Evolutionary conservation across 2,113 vertebrate species (phyloP), one percentile per base, ranked within the genome.

Genomic region (Panthera leo): DNA sequence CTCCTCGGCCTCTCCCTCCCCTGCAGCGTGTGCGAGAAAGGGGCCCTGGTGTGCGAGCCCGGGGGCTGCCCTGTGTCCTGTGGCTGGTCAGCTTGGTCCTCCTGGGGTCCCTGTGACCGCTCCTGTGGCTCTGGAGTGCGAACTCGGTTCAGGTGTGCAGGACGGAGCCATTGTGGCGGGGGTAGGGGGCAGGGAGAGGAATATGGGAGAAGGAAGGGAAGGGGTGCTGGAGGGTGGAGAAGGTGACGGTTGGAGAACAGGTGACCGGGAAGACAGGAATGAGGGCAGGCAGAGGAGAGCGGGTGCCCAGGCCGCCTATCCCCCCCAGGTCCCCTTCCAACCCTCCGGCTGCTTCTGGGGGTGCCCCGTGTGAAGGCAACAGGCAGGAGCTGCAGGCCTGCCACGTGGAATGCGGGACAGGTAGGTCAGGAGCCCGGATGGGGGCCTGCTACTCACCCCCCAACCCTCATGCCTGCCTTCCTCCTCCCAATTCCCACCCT

Each of bases 1-100:
- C 45, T 53, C 42, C 29, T 63, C 1, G 0, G 9, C 10, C 16
- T 45, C 53, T n/a, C 10, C 2, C 65, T 25, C 7, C 11, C 21
- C 25, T 42, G 1, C 93, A 99, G 99, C n/a, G 5, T 98, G 34
- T 99, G 99, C 95, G 98, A 91, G 93, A 98, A 99, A 0, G 99
- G 99, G 10, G 48, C 5, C 4, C 98, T 99, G 75, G 97, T 83
- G 9, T 99, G 99, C n/a, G 97, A 99, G 88, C 94, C 96, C 0
- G 97, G 97, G 42, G 93, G 55, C 79, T 99, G 99, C 67, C 97
- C 98, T 0, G 58, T 89, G 2, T n/a, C 87, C 96, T 99, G 99
- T n/a, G 98, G 98, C 61, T 99, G 99, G 99, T 99, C 99, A 0
- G 97, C 99, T 29, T 99, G 99, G 99, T 99, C 99, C 0, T 98